phyloP scores from a whole-genome alignment of 2,888 invertebrate genomes.

The Cataglyphis altisquamis region DNA sequence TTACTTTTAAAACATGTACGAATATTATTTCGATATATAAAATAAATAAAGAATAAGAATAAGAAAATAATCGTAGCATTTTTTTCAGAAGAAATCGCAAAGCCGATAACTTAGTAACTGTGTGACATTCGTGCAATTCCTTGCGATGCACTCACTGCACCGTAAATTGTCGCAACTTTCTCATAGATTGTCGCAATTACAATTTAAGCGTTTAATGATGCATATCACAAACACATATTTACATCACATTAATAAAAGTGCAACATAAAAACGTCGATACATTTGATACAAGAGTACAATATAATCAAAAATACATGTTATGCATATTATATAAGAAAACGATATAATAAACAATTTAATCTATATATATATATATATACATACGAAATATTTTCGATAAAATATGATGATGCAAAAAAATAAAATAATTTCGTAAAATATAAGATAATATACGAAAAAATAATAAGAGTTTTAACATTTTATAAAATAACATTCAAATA shows the following conservation, averaged over 20 bases:
- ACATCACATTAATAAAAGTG: neutral
- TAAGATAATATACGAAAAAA: neutral
- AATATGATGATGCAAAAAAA: neutral
- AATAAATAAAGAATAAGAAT: neutral
- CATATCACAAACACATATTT: constrained; percentile 17
- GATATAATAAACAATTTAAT: neutral
- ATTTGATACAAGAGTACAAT: neutral
- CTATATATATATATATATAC: neutral
- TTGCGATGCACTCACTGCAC: constrained; percentile 3
- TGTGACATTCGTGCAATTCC: constrained; percentile 32
- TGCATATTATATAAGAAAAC: neutral
- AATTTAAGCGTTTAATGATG: constrained; percentile 33
- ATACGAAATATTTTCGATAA: neutral
- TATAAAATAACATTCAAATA: neutral
- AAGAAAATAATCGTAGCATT: neutral
- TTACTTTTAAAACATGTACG: neutral
- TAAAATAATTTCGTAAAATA: neutral
- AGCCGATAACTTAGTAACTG: neutral
- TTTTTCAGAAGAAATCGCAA: constrained; percentile 1
- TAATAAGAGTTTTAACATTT: neutral
- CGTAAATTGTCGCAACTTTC: constrained; percentile 39
- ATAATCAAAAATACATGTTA: neutral
- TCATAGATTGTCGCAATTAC: neutral
- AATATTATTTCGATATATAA: neutral
- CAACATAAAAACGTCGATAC: neutral